phyloP scores from a whole-genome alignment of 1,140 invertebrate genomes.

The Diachasmimorpha longicaudata region DNA sequence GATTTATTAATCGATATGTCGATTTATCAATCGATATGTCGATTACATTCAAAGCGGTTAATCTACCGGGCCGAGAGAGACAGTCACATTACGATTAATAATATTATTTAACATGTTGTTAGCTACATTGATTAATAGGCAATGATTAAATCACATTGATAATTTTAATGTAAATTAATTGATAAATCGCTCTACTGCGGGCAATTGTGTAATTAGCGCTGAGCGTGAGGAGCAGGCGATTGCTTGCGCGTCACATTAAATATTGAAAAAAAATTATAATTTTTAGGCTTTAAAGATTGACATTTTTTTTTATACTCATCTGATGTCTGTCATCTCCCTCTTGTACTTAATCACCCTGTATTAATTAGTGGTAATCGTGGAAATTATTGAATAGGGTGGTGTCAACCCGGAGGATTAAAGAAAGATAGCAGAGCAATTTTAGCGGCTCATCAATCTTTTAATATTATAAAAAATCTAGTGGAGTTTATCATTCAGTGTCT shows the following conservation, averaged over 20 bases:
- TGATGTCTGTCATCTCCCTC: background rate
- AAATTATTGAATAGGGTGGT: background rate
- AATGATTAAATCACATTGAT: no score
- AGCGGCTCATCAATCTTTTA: constrained; percentile 10
- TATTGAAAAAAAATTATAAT: background rate
- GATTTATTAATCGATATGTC: background rate
- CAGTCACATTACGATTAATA: constrained; percentile 8
- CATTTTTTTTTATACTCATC: background rate
- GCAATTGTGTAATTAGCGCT: constrained; percentile 21
- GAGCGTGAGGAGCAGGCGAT: constrained; percentile 16
- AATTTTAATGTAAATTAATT: background rate
- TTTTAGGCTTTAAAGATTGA: background rate
- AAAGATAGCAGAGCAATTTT: background rate
- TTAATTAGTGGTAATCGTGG: background rate
- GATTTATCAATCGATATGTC: background rate
- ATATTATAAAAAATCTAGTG: background rate
- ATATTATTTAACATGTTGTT: no score
- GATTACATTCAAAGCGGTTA: background rate
- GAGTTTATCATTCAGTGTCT: no score
- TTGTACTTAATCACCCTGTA: constrained; percentile 5
- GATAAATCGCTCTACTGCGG: constrained; percentile 12
- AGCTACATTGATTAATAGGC: no score
- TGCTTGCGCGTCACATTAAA: background rate
- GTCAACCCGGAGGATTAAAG: background rate
- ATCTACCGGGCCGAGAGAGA: constrained; percentile 27